Conservation (phyloP, 2,797 vertebrate species). For the Odontamblyopus lacepedii region DNA sequence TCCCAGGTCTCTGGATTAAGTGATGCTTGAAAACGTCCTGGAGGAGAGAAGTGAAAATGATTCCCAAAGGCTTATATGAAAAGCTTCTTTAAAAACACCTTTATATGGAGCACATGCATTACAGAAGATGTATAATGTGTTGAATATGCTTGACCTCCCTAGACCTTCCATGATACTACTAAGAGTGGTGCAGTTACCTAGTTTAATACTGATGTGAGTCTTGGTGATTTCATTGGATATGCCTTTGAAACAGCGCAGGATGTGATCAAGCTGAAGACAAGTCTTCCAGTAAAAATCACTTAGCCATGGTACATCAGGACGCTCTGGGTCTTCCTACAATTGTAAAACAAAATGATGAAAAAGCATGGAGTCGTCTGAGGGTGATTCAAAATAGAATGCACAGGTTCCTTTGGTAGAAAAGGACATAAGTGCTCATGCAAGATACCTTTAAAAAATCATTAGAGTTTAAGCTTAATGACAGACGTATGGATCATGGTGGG, state of each 20-base stretch:
- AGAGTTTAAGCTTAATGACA: conserved; percentile 17
- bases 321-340: conserved; percentile 63
- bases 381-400: neutral
- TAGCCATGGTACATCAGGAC: conserved; percentile 76
- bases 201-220: conserved; percentile 45
- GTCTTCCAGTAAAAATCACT: conserved; percentile 74
- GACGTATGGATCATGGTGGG: conserved; percentile 17
- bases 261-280: conserved; percentile 80
- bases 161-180: conserved; percentile 1
- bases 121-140: neutral
- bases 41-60: neutral
- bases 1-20: conserved; percentile 73
- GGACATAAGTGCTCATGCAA: neutral
- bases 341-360: conserved; percentile 13
- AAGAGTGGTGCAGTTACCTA: conserved; percentile 40
- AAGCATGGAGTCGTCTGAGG: neutral
- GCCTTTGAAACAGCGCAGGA: conserved; percentile 77
- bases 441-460: conserved; percentile 12
- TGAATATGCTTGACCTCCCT: conserved; percentile 12
- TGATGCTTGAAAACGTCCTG: conserved; percentile 75
- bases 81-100: neutral
- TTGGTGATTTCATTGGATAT: conserved; percentile 70
- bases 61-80: neutral
- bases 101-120: conserved; percentile 6
- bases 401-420: neutral